phyloP scores from a whole-genome alignment of 2,113 vertebrate genomes.

The Malurus cyaneus region DNA sequence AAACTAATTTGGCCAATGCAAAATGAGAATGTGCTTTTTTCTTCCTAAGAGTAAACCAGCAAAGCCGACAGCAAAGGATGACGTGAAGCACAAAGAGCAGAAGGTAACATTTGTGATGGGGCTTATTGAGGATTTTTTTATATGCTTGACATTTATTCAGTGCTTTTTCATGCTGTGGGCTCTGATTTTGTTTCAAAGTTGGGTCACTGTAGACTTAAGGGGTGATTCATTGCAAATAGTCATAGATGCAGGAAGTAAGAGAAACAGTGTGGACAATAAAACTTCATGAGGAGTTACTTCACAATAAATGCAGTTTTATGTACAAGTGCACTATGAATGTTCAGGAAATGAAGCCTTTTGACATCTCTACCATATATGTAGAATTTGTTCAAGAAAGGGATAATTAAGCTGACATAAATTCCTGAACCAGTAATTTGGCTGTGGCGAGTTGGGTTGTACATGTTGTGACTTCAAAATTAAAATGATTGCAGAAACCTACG shows the following conservation, averaged over 20 bases:
- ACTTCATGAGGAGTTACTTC: not conserved
- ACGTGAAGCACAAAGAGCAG: not conserved
- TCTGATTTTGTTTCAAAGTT: not conserved
- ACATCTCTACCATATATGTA: not conserved
- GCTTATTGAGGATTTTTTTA: not conserved
- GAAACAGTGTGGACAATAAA: not conserved
- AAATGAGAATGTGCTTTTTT: not conserved
- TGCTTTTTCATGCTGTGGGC: no score
- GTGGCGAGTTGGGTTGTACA: not conserved
- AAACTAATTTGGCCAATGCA: not conserved
- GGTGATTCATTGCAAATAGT: not conserved
- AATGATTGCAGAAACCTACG: conserved; percentile 50
- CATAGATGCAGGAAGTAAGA: not conserved
- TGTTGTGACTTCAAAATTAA: not conserved
- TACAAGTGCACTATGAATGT: not conserved
- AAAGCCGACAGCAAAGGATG: conserved; percentile 45
- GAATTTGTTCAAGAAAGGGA: not conserved
- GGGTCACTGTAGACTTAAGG: not conserved
- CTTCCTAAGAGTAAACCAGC: conserved; percentile 56
- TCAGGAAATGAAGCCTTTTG: not conserved
- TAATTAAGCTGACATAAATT: not conserved
- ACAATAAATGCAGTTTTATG: not conserved
- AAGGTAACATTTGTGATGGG: conserved; percentile 55
- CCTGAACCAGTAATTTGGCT: not conserved
- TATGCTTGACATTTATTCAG: not conserved